Evolutionary conservation across 1,140 invertebrate genomes (phyloP).

Genomic region (Aphis gossypii): DNA sequence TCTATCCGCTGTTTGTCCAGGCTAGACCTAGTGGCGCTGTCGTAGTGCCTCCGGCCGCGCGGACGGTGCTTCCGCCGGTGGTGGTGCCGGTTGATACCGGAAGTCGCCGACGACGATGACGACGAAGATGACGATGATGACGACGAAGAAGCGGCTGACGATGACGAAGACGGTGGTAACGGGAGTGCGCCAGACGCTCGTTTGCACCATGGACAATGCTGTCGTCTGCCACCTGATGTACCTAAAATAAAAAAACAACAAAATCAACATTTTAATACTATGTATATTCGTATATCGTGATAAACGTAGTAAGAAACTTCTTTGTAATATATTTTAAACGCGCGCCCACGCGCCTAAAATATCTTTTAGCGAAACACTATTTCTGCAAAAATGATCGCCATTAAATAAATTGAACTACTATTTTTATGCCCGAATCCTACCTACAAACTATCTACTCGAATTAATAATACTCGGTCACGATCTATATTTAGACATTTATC

Average conservation of each 20-base stretch:
- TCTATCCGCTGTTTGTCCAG: constrained; percentile 73
- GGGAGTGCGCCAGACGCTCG: background rate
- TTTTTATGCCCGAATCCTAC: background rate
- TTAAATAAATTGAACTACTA: background rate
- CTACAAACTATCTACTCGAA: background rate
- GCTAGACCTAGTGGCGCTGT: constrained; percentile 63
- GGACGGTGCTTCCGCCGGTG: constrained; percentile 52
- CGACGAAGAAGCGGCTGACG: background rate
- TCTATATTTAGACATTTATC: background rate
- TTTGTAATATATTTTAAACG: too few species aligned
- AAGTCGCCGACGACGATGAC: background rate
- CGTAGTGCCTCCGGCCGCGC: constrained; percentile 44
- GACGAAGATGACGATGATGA: background rate
- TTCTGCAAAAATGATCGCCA: background rate
- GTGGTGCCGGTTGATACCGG: constrained; percentile 52
- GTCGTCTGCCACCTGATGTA: background rate
- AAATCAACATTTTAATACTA: background rate
- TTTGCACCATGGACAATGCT: constrained; percentile 43
- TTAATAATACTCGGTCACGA: background rate
- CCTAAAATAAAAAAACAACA: background rate
- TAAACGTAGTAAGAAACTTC: background rate
- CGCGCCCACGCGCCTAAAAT: background rate
- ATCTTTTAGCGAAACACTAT: background rate
- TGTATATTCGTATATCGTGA: background rate
- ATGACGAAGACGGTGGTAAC: background rate